Conservation (phyloP, 64 coral and sea anemone species). For the Montipora foliosa region DNA sequence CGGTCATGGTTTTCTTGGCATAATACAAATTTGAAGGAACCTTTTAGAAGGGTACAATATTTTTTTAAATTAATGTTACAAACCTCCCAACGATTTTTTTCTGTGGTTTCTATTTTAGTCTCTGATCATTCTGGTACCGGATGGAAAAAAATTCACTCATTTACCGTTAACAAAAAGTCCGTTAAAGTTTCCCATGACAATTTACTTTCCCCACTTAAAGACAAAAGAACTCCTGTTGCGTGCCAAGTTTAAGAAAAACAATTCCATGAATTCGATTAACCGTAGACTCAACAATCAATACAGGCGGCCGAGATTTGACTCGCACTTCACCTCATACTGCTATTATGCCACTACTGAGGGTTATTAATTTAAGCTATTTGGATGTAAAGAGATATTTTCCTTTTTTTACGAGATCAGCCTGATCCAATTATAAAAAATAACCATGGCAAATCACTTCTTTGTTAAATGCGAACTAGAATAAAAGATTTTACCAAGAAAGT, state of each 20-base stretch:
- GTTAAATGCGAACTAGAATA: neutral
- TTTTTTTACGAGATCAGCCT: neutral
- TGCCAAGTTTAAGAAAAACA: neutral
- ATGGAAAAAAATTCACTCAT: neutral
- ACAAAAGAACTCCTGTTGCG: conserved; percentile 24
- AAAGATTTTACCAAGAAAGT: neutral
- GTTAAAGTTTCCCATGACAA: neutral
- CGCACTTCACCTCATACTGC: neutral
- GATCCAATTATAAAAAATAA: conserved; percentile 2
- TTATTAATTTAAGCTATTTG: neutral
- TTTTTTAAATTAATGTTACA: no score
- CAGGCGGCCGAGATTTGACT: neutral
- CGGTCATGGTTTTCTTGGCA: neutral
- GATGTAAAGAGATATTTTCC: conserved; percentile 47
- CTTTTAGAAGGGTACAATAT: no score
- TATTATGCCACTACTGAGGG: neutral
- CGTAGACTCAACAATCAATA: neutral
- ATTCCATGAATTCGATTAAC: conserved; percentile 22
- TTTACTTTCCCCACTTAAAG: neutral
- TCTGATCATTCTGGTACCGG: neutral
- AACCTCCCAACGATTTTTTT: no score
- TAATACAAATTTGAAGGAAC: neutral
- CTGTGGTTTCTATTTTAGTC: neutral
- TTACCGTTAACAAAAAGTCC: neutral
- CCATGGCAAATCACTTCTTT: neutral